phyloP scores from a whole-genome alignment of 1,140 invertebrate species.

The Drosophila biarmipes region DNA sequence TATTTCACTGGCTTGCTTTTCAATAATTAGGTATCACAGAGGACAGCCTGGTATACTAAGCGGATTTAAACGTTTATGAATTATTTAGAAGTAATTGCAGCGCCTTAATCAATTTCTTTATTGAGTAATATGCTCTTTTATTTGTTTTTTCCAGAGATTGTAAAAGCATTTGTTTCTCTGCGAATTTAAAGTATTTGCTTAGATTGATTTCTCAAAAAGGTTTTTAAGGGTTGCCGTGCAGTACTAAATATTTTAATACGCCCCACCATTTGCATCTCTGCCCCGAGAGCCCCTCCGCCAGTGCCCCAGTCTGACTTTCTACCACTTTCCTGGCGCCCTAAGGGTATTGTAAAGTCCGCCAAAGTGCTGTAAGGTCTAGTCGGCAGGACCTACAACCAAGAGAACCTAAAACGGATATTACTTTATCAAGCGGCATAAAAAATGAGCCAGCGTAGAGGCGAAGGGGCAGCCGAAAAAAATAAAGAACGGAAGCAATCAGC shows the following conservation, averaged over 20 bases:
- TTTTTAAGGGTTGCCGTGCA: too few relatives aligned
- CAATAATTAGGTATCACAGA: too few relatives aligned
- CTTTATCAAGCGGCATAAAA: conserved; percentile 83
- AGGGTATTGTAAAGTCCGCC: conserved; percentile 53
- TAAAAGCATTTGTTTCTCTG: too few relatives aligned
- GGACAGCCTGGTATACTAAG: too few relatives aligned
- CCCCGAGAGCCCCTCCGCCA: neutral
- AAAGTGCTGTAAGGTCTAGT: conserved; percentile 30
- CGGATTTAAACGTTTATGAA: neutral
- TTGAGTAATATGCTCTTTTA: too few relatives aligned
- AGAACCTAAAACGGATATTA: conserved; percentile 82
- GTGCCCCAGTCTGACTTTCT: conserved; percentile 7
- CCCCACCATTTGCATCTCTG: neutral
- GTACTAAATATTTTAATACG: neutral
- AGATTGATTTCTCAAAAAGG: neutral
- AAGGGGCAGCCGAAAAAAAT: conserved; percentile 12
- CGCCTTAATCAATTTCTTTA: too few relatives aligned
- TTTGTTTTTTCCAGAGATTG: too few relatives aligned
- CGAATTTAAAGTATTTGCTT: neutral
- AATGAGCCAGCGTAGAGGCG: conserved; percentile 69
- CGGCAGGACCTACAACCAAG: conserved; percentile 43
- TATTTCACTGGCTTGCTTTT: too few relatives aligned
- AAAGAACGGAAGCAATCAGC: conserved; percentile 75
- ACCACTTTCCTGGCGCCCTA: conserved; percentile 9
- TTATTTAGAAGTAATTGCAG: neutral